Base-by-base conservation (phyloP, 2,113 vertebrate species). In the Syngnathus floridae region DNA sequence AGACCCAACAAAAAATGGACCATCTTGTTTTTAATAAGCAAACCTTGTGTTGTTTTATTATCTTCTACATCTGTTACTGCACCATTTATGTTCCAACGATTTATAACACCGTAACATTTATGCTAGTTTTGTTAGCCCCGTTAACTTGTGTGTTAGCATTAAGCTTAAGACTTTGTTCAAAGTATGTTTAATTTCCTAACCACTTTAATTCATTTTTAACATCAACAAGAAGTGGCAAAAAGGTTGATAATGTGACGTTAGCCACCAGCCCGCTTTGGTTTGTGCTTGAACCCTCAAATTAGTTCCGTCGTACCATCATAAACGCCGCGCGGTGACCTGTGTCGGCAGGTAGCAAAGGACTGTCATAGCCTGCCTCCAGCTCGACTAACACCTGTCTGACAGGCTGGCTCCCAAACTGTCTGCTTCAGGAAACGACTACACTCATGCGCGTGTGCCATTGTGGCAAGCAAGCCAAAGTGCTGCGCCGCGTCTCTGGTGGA, bases 281-380 rank as follows among this genome's bases (percentile, higher is more conserved):
- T 60, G 37, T 40, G 10, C 16, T 5, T 13, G 5, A n/a, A 11
- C 58, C 58, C n/a, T 61, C n/a, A 41, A 61, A 61, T 41, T 21
- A 43, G n/a, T 61, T 58, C 35, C 16, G 35, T 0, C 8, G 16
- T 17, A 16, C 3, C 17, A 14, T 36, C 16, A 9, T 37, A 57
- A 57, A 37, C 37, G 26, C 72, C 69, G 69, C 35, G 65, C 45
- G 1, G 2, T 78, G 84, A 85, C 81, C 84, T 71, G 35, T 78
- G 76, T 62, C 71, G 73, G 65, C 80, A 64, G 75, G 74, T 67
- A 65, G 69, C 62, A 22, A 38, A 41, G 41, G 4, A 49, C 80
- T 84, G 82, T 80, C 85, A 80, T 71, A 77, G 75, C 73, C 81
- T 35, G 48, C 68, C 26, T 8, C 46, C 35, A 65, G 73, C 77